Evolutionary conservation across 2,797 vertebrate species (phyloP).

Genomic region (Tinamus major): DNA sequence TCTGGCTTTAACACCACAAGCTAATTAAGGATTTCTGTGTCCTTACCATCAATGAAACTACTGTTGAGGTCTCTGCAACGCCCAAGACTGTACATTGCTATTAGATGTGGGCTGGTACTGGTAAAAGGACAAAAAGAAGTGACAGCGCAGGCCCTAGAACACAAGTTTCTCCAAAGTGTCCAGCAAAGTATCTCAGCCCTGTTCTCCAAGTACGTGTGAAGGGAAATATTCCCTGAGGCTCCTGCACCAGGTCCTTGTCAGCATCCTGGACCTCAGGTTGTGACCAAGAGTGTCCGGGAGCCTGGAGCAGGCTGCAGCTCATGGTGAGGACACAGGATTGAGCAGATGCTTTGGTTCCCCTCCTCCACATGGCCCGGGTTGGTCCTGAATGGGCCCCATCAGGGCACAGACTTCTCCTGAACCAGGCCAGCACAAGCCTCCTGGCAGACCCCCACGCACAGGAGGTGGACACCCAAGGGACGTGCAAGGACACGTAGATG

Average conservation of each 20-base stretch:
- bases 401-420: background rate
- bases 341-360: background rate
- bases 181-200: background rate
- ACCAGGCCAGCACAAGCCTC: background rate
- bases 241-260: background rate
- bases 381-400: background rate
- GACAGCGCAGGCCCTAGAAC: background rate
- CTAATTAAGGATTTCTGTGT: background rate
- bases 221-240: too few relatives aligned
- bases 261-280: background rate
- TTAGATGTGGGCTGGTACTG: background rate
- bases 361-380: background rate
- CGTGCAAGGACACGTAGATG: accelerated
- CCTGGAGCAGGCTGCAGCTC: background rate
- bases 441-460: background rate
- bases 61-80: background rate
- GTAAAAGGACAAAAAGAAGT: background rate
- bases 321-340: background rate
- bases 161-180: background rate
- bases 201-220: background rate
- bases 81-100: accelerated
- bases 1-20: background rate
- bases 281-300: background rate
- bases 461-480: background rate
- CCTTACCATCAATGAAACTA: background rate